Evolutionary conservation across 2,888 invertebrate species (phyloP), one percentile per base, ranked within the genome.

Genomic region (Caenorhabditis sulstoni): DNA sequence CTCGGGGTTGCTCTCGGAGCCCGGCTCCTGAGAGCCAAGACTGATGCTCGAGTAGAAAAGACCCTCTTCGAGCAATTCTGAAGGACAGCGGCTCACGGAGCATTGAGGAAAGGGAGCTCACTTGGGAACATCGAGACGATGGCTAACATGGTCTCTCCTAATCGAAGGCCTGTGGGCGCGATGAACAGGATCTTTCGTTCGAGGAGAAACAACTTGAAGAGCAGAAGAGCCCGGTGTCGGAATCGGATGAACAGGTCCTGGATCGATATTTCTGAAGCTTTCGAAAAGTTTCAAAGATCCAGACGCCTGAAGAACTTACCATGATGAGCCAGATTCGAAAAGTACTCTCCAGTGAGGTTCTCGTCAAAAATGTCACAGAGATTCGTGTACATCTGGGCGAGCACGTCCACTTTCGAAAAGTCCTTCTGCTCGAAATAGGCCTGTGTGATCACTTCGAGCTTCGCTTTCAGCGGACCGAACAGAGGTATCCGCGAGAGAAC

Each of bases 381-480:
- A 91, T 96, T 96, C 87, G 94, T 94, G 91, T 94, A 97, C 57
- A 97, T 96, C 90, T 97, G 96, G 89, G 96, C 94, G 70, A 98
- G 92, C 45, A 92, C 88, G 14, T 91, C 90, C 3, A 91, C 91
- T 80, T 91, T 91, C n/a, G 91, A 90, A 85, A 92, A 92, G 84
- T 92, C 92, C 49, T 90, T 84, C 84, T 97, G 96, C 71, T 96
- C 94, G 91, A 99, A 99, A 92, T 97, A 99, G 0, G 97, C 97
- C 90, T 96, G 94, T 0, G 98, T 98, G 78, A 99, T 97, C 9
- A 98, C 92, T 81, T 96, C 94, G 92, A 99, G 94, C 92, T 98
- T 98, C 7, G 96, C 82, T 90, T 96, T 95, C 75, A 96, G 94
- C 70, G 96, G 85, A 0, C 98, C 98, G 92, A 95, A 99, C 12